Percentiles rank a stretch among this genome's conserved stretches.
Conservation (phyloP, 2,888 invertebrate species). For the Eremobia ochroleuca region DNA sequence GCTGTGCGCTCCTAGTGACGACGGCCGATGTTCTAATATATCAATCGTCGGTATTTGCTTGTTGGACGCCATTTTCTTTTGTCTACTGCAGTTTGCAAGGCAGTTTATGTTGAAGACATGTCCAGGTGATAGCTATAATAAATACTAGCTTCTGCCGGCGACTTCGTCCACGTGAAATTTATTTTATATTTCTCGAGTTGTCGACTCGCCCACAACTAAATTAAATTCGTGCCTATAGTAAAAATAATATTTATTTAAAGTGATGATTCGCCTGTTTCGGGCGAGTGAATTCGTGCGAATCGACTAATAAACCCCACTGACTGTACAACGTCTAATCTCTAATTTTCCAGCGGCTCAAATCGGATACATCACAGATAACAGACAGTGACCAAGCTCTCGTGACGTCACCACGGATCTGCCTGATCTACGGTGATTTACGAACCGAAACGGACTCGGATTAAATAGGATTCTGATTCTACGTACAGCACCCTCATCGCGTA, state of each 20-base stretch:
- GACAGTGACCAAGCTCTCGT: constrained; percentile 33
- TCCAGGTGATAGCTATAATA: too few species aligned
- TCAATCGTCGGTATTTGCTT: constrained; percentile 37
- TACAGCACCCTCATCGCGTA: too few species aligned
- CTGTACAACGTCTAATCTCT: not conserved
- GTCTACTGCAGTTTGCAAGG: not conserved
- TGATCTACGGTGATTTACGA: constrained; percentile 53
- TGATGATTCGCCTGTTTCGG: too few species aligned
- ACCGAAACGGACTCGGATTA: constrained; percentile 29
- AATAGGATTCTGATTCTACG: constrained; percentile 2
- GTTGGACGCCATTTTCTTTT: constrained; percentile 22
- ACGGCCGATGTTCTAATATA: constrained; percentile 42
- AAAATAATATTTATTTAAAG: too few species aligned
- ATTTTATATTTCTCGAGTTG: too few species aligned
- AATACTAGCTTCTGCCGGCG: too few species aligned
- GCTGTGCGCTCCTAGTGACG: constrained; percentile 56
- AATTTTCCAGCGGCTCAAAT: not conserved
- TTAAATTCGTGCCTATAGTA: too few species aligned
- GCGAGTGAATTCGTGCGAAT: too few species aligned
- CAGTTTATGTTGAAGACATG: not conserved
- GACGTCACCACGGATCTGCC: constrained; percentile 40
- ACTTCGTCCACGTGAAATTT: too few species aligned
- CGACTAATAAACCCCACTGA: too few species aligned
- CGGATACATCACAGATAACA: not conserved
- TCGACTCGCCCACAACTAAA: too few species aligned